A percentile compares a stretch with the other conserved stretches of the same genome.
These are phyloP conservation scores for Euleptes europaea DNA, from an alignment of 2,113 vertebrate genomes.

Conservation along the genomic window DNA sequence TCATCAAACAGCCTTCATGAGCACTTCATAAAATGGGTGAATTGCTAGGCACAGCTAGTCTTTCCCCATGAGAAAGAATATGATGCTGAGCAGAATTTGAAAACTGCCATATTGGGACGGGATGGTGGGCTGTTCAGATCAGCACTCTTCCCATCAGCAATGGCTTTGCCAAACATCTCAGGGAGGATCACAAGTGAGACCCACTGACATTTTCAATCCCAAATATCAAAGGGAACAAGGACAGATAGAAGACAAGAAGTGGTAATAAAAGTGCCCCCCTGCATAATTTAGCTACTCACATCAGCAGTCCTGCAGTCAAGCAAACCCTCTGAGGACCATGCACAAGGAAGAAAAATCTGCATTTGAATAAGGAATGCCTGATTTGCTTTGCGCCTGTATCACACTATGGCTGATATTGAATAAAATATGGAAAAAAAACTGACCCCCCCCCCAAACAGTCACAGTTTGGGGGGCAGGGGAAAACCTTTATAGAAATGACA, in stretches of 20 bases:
- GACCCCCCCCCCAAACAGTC: too few relatives aligned
- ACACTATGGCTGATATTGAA: not conserved
- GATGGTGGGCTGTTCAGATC: not conserved
- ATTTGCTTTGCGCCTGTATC: not conserved
- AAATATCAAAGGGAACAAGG: not conserved
- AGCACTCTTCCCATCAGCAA: not conserved
- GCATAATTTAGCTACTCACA: not conserved
- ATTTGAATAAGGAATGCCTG: not conserved
- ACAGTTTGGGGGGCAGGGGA: too few relatives aligned
- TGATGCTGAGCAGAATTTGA: not conserved
- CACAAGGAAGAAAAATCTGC: not conserved
- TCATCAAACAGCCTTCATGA: not conserved
- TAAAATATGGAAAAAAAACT: not conserved
- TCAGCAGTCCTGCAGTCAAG: not conserved
- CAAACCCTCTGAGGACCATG: not conserved
- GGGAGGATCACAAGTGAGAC: not conserved
- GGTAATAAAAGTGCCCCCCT: not conserved
- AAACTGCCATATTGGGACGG: not conserved
- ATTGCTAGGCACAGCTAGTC: not conserved
- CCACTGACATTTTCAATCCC: not conserved
- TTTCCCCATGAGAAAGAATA: not conserved
- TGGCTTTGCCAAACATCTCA: too few relatives aligned
- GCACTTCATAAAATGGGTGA: not conserved
- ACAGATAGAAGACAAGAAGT: not conserved
- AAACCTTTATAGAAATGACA: too few relatives aligned